A percentile compares a stretch with the other conserved stretches of the same genome.
These are phyloP conservation scores for Poliocrania exsul DNA, from an alignment of 2,797 vertebrate genomes.

Conservation along the genomic window DNA sequence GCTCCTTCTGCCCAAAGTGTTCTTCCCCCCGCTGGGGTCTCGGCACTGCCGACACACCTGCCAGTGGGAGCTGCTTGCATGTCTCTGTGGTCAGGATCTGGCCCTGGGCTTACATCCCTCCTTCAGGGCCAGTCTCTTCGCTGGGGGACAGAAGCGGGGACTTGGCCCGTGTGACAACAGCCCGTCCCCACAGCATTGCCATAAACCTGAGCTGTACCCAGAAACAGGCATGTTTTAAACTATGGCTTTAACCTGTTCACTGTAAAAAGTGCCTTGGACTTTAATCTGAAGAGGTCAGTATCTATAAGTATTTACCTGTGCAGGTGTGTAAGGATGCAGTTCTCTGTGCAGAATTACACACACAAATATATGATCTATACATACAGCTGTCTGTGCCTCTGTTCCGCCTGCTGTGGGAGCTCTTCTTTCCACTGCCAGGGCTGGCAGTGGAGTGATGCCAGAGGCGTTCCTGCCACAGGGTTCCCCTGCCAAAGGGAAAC, in stretches of 20 bases:
- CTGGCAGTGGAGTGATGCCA: accelerated
- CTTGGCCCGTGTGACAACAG: neutral
- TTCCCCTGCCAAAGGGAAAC: neutral
- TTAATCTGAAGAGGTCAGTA: conserved; percentile 81
- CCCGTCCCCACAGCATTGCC: neutral
- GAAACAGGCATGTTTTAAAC: conserved; percentile 77
- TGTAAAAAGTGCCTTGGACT: conserved; percentile 86
- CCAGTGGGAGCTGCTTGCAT: neutral
- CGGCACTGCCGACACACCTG: neutral
- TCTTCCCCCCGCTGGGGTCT: neutral
- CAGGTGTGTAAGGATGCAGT: conserved; percentile 73
- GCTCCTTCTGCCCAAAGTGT: conserved; percentile 12
- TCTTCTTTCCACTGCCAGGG: neutral
- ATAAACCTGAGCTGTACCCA: conserved; percentile 70
- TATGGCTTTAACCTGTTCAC: conserved; percentile 85
- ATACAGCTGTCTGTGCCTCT: conserved; percentile 45
- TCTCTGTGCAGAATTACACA: conserved; percentile 66
- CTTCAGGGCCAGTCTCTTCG: neutral
- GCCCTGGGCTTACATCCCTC: neutral
- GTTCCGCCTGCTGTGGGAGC: conserved; percentile 4
- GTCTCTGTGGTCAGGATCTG: neutral
- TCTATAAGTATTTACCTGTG: conserved; percentile 68
- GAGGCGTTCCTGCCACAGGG: neutral
- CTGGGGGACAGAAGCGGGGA: neutral
- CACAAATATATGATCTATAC: conserved; percentile 70